Conservation (phyloP, 2,888 invertebrate species). For the Himalopsyche tibetana region DNA sequence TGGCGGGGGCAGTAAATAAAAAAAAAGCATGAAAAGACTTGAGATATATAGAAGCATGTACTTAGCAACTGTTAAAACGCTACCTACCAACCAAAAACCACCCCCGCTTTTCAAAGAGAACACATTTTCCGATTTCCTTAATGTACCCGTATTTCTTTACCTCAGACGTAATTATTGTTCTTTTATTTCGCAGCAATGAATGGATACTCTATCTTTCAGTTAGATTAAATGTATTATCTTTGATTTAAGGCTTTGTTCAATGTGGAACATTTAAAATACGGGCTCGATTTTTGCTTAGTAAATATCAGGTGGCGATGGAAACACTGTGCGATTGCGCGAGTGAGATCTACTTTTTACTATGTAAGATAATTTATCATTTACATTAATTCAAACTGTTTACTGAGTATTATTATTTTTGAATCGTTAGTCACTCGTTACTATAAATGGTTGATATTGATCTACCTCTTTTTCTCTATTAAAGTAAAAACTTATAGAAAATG, state of each 20-base stretch:
- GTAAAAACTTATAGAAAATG: too few species aligned
- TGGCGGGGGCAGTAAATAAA: conserved; percentile 59
- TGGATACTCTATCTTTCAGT: conserved; percentile 14
- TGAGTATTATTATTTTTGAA: too few species aligned
- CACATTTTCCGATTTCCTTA: conserved; percentile 26
- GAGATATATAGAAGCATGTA: conserved; percentile 21
- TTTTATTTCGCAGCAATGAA: conserved; percentile 23
- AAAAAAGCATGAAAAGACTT: conserved; percentile 44
- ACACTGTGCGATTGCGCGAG: too few species aligned
- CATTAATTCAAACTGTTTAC: too few species aligned
- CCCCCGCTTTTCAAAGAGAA: conserved; percentile 40
- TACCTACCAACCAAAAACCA: conserved; percentile 9
- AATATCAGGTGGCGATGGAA: too few species aligned
- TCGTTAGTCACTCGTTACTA: too few species aligned
- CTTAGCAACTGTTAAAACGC: conserved; percentile 40
- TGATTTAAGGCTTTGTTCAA: conserved; percentile 13
- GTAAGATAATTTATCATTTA: too few species aligned
- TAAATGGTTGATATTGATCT: too few species aligned
- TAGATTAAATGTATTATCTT: conserved; percentile 7
- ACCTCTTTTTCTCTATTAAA: too few species aligned
- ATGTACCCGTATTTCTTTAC: conserved; percentile 40
- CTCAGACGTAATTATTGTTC: conserved; percentile 31
- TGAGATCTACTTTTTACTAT: too few species aligned
- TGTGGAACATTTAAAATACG: not conserved
- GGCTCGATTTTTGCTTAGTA: too few species aligned